Conservation (phyloP, 2,888 invertebrate species). For the Gordius sp. region DNA sequence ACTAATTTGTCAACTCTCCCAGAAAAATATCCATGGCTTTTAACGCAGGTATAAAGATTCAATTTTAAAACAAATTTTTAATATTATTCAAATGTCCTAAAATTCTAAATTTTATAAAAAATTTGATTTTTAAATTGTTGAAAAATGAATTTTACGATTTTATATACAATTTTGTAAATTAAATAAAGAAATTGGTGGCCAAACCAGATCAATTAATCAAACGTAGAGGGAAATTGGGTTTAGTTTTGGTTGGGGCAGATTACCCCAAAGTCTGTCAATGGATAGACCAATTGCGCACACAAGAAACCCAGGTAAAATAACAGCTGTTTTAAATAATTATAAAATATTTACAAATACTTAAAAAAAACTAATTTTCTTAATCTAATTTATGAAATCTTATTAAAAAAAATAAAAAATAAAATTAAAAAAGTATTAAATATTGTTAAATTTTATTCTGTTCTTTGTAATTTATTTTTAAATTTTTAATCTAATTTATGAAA, state of each 20-base stretch:
- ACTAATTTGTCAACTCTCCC: not conserved
- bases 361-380: no score
- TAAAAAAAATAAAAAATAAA: no score
- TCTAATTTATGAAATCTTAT: no score
- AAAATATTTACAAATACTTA: not conserved
- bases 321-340: not conserved
- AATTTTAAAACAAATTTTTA: not conserved
- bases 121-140: not conserved
- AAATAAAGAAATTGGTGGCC: constrained; percentile 58
- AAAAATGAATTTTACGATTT: not conserved
- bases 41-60: constrained; percentile 9
- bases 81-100: not conserved
- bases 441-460: no score
- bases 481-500: no score
- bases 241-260: constrained; percentile 72
- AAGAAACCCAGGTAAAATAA: constrained; percentile 44
- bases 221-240: constrained; percentile 74
- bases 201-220: constrained; percentile 98
- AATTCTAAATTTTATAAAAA: not conserved
- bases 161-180: constrained; percentile 18
- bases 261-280: constrained; percentile 52
- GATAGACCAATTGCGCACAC: constrained; percentile 54
- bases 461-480: no score
- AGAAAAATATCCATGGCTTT: constrained; percentile 1
- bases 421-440: no score